Percentiles rank a stretch among this genome's conserved stretches.
Conservation (phyloP, 2,888 invertebrate genomes). For the Synanthedon vespiformis region DNA sequence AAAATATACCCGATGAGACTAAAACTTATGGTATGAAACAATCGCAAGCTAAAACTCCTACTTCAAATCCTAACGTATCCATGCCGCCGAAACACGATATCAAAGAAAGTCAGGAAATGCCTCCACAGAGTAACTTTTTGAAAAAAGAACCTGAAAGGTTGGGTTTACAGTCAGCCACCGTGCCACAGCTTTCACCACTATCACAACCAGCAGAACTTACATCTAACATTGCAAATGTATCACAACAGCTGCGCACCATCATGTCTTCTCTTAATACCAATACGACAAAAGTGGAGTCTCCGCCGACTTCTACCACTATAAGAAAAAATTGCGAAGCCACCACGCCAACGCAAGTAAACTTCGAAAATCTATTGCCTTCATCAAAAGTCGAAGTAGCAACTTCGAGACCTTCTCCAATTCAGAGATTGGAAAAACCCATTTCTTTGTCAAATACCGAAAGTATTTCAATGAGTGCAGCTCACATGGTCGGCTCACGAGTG, state of each 20-base stretch:
- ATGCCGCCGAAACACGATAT: conserved; percentile 22
- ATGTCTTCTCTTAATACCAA: conserved; percentile 73
- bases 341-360: conserved; percentile 62
- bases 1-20: conserved; percentile 69
- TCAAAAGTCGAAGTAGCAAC: conserved; percentile 60
- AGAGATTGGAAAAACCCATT: conserved; percentile 44
- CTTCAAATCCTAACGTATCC: conserved; percentile 19
- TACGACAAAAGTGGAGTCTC: conserved; percentile 60
- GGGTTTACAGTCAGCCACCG: conserved; percentile 59
- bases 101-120: conserved; percentile 39
- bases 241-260: conserved; percentile 75
- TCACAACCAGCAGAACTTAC: conserved; percentile 80
- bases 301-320: conserved; percentile 50
- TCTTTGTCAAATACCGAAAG: conserved; percentile 31
- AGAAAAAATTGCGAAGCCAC: conserved; percentile 55
- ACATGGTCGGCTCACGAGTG: conserved; percentile 48
- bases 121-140: conserved; percentile 22
- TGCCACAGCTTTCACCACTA: conserved; percentile 78
- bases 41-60: conserved; percentile 20
- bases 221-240: conserved; percentile 78
- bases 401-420: conserved; percentile 48
- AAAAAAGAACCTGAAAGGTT: conserved; percentile 45
- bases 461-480: conserved; percentile 47
- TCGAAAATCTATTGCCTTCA: conserved; percentile 61
- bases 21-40: conserved; percentile 45